These are phyloP conservation scores for Embiotoca jacksoni DNA, from an alignment of 2,113 vertebrate species.

Conservation along the genomic window DNA sequence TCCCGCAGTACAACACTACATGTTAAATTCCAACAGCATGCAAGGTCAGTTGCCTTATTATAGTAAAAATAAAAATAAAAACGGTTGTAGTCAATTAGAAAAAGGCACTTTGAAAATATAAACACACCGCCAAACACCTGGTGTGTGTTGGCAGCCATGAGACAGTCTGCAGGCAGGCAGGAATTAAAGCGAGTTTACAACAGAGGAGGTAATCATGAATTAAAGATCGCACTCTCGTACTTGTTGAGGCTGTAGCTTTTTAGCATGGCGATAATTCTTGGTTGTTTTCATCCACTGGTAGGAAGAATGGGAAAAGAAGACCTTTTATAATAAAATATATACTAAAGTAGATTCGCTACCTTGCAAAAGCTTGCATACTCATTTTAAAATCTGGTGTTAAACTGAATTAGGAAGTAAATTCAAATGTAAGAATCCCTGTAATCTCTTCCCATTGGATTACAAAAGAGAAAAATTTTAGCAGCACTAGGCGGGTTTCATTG, in stretches of 20 bases:
- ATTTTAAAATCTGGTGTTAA: slow-evolving; percentile 8
- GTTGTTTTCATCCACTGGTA: slow-evolving; percentile 42
- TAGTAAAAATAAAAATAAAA: slow-evolving; percentile 38
- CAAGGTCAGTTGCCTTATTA: slow-evolving; percentile 71
- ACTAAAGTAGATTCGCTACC: slow-evolving; percentile 2
- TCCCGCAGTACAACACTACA: slow-evolving; percentile 4
- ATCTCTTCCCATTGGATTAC: slow-evolving; percentile 3
- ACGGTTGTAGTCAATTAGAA: slow-evolving; percentile 68
- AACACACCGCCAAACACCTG: slow-evolving; percentile 64
- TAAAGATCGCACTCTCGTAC: slow-evolving; percentile 66
- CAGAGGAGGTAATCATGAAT: slow-evolving; percentile 73
- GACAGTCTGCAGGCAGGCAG: slow-evolving; percentile 65
- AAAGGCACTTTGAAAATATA: slow-evolving; percentile 63
- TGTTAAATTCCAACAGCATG: slow-evolving; percentile 54
- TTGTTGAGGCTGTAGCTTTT: slow-evolving; percentile 60
- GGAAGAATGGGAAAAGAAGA: not conserved
- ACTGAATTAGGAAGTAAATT: slow-evolving; percentile 30
- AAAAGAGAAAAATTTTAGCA: slow-evolving; percentile 1
- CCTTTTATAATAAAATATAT: slow-evolving; percentile 1
- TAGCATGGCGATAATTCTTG: slow-evolving; percentile 48
- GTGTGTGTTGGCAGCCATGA: slow-evolving; percentile 59
- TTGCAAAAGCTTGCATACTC: not conserved
- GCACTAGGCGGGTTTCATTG: not conserved
- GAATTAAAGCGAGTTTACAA: slow-evolving; percentile 62
- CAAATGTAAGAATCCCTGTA: slow-evolving; percentile 1